phyloP scores from a whole-genome alignment of 2,888 invertebrate species.

The Julus scandinavius region DNA sequence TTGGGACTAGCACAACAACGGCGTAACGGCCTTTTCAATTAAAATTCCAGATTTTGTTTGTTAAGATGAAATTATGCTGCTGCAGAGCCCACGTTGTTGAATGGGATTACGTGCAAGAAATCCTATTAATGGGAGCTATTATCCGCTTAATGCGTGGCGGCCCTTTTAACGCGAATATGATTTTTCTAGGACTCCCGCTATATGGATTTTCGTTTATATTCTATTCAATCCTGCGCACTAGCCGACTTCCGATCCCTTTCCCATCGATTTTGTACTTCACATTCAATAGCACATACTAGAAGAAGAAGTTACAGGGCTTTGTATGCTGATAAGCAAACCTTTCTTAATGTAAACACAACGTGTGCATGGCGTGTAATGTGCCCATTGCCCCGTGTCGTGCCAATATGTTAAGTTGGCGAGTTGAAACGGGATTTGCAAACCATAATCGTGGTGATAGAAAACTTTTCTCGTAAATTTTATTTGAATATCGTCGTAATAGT shows the following conservation, averaged over 20 bases:
- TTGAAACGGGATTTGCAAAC: slow-evolving; percentile 6
- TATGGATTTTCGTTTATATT: slow-evolving; percentile 13
- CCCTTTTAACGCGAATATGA: not conserved
- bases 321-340: slow-evolving; percentile 5
- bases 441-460: not conserved
- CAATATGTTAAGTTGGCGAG: not conserved
- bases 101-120: slow-evolving; percentile 42
- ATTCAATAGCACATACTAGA: not conserved
- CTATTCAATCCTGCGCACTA: slow-evolving; percentile 1
- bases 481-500: not conserved
- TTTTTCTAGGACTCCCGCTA: not conserved
- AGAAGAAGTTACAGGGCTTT: slow-evolving; percentile 1
- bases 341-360: slow-evolving; percentile 33
- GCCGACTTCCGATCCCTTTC: not conserved
- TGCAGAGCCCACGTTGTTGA: not conserved
- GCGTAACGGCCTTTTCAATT: slow-evolving; percentile 29
- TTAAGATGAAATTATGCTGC: slow-evolving; percentile 1
- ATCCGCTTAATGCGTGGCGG: slow-evolving; percentile 6
- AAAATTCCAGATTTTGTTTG: not conserved
- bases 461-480: not conserved
- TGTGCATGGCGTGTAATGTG: not conserved
- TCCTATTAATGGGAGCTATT: slow-evolving; percentile 30
- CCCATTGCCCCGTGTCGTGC: not conserved
- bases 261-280: slow-evolving; percentile 10
- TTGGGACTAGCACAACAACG: not conserved